Percentiles rank a stretch among this genome's conserved stretches.
Conservation (phyloP, 64 coral and sea anemone species). For the Acropora tenuis region DNA sequence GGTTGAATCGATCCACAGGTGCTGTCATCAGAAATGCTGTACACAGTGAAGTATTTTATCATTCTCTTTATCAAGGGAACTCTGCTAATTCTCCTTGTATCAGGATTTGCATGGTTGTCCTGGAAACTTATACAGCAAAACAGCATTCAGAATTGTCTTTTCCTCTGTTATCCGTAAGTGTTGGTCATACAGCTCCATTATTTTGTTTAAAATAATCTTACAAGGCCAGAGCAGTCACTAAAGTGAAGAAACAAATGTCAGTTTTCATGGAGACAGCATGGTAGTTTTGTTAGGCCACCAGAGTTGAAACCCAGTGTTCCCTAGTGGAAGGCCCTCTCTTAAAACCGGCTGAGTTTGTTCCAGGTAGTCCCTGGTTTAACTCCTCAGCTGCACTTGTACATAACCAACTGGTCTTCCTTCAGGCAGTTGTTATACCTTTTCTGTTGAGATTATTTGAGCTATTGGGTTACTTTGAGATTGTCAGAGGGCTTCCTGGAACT, state of each 20-base stretch:
- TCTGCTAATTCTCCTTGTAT: slow-evolving; percentile 41
- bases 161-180: slow-evolving; percentile 91
- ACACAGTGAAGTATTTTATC: slow-evolving; percentile 71
- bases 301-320: background rate
- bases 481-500: no score
- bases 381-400: no score
- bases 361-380: no score
- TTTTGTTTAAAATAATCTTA: background rate
- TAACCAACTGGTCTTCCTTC: no score
- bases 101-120: slow-evolving; percentile 67
- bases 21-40: slow-evolving; percentile 80
- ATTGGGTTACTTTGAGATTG: no score
- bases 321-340: no score
- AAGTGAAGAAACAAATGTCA: no score
- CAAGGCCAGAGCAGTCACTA: background rate
- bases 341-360: no score
- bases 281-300: no score
- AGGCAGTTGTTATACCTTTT: no score
- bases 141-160: slow-evolving; percentile 80
- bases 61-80: slow-evolving; percentile 61
- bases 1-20: slow-evolving; percentile 34
- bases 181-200: background rate
- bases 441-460: no score
- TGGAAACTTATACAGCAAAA: slow-evolving; percentile 95
- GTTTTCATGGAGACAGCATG: no score